phyloP scores from a whole-genome alignment of 2,113 vertebrate genomes.

The Scytalopus superciliaris region DNA sequence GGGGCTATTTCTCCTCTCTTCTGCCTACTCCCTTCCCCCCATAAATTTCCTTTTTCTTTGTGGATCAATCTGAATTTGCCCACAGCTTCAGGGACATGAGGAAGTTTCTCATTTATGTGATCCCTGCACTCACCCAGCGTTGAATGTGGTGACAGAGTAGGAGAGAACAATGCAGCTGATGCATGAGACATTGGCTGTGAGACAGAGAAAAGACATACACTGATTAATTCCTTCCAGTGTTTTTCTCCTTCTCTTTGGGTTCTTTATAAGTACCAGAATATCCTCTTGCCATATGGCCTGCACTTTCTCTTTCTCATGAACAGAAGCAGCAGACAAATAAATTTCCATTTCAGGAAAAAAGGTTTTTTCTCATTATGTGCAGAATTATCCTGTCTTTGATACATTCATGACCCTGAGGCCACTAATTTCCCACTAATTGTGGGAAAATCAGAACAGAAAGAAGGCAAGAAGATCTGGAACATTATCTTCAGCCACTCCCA shows the following conservation, averaged over 20 bases:
- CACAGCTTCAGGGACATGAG: not conserved
- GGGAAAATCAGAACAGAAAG: not conserved
- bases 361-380: not conserved
- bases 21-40: fast-evolving
- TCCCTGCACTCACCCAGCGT: not conserved
- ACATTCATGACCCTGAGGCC: not conserved
- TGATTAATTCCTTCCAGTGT: not conserved
- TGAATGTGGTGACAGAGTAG: not conserved
- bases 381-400: not conserved
- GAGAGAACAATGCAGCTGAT: not conserved
- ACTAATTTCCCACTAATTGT: not conserved
- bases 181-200: not conserved
- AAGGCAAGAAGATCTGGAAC: not conserved
- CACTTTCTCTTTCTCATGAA: not conserved
- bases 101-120: not conserved
- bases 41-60: not conserved
- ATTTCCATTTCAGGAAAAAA: not conserved
- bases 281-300: not conserved
- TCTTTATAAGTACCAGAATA: not conserved
- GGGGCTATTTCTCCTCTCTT: not conserved
- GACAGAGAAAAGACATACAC: not conserved
- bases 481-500: not conserved
- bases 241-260: not conserved
- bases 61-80: not conserved
- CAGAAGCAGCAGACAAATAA: not conserved